phyloP scores from a whole-genome alignment of 2,113 vertebrate species.

The Pachyramphus minor region DNA sequence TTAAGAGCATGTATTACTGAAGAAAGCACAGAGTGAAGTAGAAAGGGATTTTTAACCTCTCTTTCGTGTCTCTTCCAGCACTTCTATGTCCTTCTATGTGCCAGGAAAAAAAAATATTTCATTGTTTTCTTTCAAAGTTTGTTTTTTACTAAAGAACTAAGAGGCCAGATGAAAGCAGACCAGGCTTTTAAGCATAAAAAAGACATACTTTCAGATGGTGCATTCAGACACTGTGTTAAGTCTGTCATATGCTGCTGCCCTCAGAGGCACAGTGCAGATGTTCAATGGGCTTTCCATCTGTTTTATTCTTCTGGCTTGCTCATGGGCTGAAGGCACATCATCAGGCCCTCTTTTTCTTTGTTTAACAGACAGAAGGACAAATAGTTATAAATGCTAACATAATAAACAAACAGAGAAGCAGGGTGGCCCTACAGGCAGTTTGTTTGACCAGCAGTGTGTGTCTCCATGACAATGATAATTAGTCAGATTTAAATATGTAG shows the following conservation, averaged over 20 bases:
- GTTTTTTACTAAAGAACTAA: not conserved
- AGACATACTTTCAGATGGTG: not conserved
- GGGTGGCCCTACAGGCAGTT: not conserved
- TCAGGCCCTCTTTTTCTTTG: not conserved
- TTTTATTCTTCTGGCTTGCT: not conserved
- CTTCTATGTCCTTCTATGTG: not conserved
- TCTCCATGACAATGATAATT: not conserved
- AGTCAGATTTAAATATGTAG: not conserved
- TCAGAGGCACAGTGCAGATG: not conserved
- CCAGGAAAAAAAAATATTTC: not conserved
- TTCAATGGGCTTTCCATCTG: not conserved
- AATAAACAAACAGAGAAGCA: not conserved
- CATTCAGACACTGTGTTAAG: not conserved
- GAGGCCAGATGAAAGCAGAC: not conserved
- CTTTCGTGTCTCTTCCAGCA: not conserved
- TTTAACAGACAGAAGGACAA: not conserved
- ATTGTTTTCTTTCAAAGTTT: not conserved
- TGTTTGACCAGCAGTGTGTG: not conserved
- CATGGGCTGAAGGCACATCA: not conserved
- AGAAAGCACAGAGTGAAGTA: not conserved
- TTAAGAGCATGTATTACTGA: not conserved
- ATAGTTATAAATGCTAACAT: not conserved
- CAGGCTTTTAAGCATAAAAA: not conserved
- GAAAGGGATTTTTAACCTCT: not conserved
- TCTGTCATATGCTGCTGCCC: not conserved